Evolutionary conservation across 1,140 invertebrate species (phyloP), one percentile per base, ranked within the genome.

Genomic region (Tetragonula clypearis): DNA sequence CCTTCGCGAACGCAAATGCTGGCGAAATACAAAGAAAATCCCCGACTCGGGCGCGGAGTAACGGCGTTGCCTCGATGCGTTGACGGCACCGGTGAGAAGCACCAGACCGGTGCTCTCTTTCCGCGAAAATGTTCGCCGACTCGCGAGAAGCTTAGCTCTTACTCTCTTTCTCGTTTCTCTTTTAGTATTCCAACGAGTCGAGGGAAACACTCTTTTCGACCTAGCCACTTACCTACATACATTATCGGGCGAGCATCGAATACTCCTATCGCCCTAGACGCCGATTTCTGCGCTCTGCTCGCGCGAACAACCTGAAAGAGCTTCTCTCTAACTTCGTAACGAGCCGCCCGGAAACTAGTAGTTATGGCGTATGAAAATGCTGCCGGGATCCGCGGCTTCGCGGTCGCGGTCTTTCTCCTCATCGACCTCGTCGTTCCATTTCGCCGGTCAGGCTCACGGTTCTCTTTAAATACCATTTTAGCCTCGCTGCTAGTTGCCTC

Each of bases 211-310:
- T 72, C 55, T 86, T 68, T 60, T 69, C 41, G 73, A 53, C 41
- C n/a, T 62, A n/a, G 60, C 30, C 26, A 41, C 35, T 19, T 58
- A 35, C 14, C 53, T 84, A 80, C 85, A 79, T 88, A 86, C 71
- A 87, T 92, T 91, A 92, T 91, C 87, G 85, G 41, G 75, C 56
- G 86, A 88, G 89, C 83, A 55, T 88, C 84, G 82, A 87, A 91
- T 90, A 91, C 90, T 87, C 87, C 84, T 84, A 82, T 35, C 80
- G 86, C 79, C 53, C 77, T 35, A 55, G 81, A 90, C 87, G 79
- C 80, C 72, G 87, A 89, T 90, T 91, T 88, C 90, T 85, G 82
- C 80, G 74, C 58, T 85, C 72, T 73, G 78, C 73, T 77, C 60
- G 82, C 58, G 41, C 79, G 53, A 79, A 78, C 77, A 66, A 69